Conservation (phyloP, 2,888 invertebrate species). For the Oligia strigilis region DNA sequence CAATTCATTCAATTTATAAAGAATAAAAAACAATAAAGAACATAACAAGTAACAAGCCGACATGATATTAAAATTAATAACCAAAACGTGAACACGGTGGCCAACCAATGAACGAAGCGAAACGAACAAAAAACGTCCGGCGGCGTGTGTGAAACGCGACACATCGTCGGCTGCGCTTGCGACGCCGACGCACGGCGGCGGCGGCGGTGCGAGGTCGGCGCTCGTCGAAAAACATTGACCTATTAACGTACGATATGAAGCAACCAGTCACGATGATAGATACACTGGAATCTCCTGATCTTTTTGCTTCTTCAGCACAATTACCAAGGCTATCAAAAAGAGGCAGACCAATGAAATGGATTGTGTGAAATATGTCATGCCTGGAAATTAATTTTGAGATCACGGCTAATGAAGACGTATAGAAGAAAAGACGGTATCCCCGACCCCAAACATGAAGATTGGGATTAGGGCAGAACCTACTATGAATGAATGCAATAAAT, state of each 20-base stretch:
- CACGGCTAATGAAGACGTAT: too few relatives aligned
- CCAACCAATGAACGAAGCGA: slow-evolving; percentile 59
- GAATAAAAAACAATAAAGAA: slow-evolving; percentile 40
- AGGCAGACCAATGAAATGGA: neutral
- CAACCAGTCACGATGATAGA: slow-evolving; percentile 66
- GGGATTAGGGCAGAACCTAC: neutral
- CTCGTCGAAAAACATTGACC: slow-evolving; percentile 74
- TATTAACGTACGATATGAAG: slow-evolving; percentile 71
- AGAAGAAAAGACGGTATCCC: neutral
- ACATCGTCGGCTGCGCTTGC: slow-evolving; percentile 61
- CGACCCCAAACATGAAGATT: neutral
- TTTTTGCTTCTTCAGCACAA: slow-evolving; percentile 50
- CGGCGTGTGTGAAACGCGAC: slow-evolving; percentile 59
- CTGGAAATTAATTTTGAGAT: slow-evolving; percentile 9
- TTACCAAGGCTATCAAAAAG: neutral
- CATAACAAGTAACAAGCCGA: slow-evolving; percentile 49
- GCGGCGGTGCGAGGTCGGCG: slow-evolving; percentile 69
- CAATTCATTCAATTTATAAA: slow-evolving; percentile 23
- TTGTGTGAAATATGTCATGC: neutral
- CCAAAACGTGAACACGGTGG: slow-evolving; percentile 57
- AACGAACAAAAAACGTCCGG: slow-evolving; percentile 57
- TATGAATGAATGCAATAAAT: slow-evolving; percentile 9
- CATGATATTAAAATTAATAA: slow-evolving; percentile 62
- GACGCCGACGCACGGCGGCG: slow-evolving; percentile 33
- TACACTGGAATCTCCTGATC: slow-evolving; percentile 58